Percentiles rank a stretch among this genome's conserved stretches.
phyloP scores from a whole-genome alignment of 2,888 invertebrate genomes.

The Lasioglossum villosulum region DNA sequence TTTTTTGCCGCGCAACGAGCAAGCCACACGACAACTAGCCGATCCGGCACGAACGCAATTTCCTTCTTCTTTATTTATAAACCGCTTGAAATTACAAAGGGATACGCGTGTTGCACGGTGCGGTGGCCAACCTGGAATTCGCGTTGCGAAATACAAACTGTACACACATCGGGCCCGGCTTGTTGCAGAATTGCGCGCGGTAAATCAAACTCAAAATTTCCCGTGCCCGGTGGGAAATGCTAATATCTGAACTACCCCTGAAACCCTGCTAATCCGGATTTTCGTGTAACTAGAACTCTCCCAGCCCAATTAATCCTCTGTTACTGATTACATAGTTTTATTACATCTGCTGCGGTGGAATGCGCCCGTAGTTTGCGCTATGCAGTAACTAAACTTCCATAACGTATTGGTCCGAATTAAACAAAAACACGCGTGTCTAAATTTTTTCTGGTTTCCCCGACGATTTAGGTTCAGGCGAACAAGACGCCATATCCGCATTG shows the following conservation, averaged over 20 bases:
- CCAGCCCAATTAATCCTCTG: constrained; percentile 43
- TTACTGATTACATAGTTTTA: constrained; percentile 49
- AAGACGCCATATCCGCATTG: neutral
- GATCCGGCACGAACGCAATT: neutral
- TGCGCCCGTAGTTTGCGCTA: neutral
- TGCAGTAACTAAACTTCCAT: neutral
- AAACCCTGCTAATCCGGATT: constrained; percentile 53
- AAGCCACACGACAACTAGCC: neutral
- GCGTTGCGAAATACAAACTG: constrained; percentile 29
- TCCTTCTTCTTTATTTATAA: neutral
- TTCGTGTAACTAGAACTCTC: constrained; percentile 51
- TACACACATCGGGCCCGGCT: constrained; percentile 10
- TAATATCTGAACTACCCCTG: constrained; percentile 48
- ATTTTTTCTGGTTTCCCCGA: neutral
- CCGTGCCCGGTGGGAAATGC: constrained; percentile 43
- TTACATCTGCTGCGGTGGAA: neutral
- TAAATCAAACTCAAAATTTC: constrained; percentile 59
- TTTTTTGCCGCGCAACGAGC: too few species aligned
- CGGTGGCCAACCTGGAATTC: neutral
- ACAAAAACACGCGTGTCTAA: neutral
- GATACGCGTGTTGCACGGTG: neutral
- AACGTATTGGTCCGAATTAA: neutral
- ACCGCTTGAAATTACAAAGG: neutral
- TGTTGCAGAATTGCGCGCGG: constrained; percentile 22
- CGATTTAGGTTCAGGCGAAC: neutral